These are phyloP conservation scores for Brachyptera putata DNA, from an alignment of 2,888 invertebrate genomes.

Conservation along the genomic window DNA sequence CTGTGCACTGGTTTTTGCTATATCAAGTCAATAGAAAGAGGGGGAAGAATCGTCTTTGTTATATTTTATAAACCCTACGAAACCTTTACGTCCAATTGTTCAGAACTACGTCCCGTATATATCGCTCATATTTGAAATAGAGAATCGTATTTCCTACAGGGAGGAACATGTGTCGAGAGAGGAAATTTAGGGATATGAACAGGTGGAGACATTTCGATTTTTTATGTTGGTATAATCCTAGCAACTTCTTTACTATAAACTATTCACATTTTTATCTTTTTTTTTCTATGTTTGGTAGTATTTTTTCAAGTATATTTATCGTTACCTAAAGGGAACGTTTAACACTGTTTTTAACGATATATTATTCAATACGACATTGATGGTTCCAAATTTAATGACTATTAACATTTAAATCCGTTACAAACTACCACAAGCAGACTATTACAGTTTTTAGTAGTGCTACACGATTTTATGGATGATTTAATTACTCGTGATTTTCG, in stretches of 20 bases:
- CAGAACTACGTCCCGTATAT: neutral
- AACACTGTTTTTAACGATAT: too few species aligned
- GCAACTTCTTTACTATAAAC: conserved; percentile 1
- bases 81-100: conserved; percentile 6
- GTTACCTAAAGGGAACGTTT: too few species aligned
- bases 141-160: conserved; percentile 11
- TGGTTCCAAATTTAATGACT: neutral
- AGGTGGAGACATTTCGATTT: neutral
- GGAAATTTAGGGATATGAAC: neutral
- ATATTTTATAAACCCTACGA: neutral
- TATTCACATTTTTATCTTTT: neutral
- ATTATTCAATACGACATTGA: conserved; percentile 1
- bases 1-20: conserved; percentile 17
- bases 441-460: too few species aligned
- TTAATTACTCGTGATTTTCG: too few species aligned
- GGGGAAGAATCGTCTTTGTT: neutral
- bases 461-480: too few species aligned
- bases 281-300: neutral
- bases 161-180: conserved; percentile 5
- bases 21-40: conserved; percentile 13
- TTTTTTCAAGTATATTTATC: too few species aligned
- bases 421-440: too few species aligned
- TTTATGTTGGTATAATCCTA: neutral
- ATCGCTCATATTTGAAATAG: conserved; percentile 14
- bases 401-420: too few species aligned